Percentiles rank a stretch among this genome's conserved stretches.
Conservation (phyloP, 2,797 vertebrate species). For the Pseudotriccus pelzelni region DNA sequence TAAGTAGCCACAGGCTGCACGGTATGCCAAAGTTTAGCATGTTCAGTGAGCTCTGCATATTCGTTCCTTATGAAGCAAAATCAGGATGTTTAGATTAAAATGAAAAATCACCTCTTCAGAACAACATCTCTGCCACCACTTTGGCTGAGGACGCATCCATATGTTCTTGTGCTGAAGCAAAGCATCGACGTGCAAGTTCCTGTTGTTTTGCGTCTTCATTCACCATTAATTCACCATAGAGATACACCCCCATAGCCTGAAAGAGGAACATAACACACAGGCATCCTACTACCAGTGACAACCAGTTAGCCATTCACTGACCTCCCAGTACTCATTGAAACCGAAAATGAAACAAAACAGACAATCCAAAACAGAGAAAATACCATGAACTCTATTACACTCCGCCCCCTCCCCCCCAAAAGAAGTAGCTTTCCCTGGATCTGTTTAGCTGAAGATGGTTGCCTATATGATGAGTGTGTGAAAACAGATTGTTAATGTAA, state of each 20-base stretch:
- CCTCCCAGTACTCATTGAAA: neutral
- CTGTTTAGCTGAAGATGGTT: neutral
- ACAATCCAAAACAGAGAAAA: neutral
- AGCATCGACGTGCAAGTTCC: slow-evolving; percentile 85
- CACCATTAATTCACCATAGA: slow-evolving; percentile 97
- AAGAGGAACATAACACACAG: slow-evolving; percentile 20
- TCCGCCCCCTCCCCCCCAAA: rapidly evolving
- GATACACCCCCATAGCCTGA: slow-evolving; percentile 96
- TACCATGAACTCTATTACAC: neutral
- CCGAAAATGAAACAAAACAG: neutral
- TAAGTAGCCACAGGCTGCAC: neutral
- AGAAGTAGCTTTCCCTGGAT: neutral
- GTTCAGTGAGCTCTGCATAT: neutral
- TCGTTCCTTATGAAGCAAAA: neutral
- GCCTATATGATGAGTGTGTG: too few relatives aligned
- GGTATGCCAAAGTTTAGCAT: neutral
- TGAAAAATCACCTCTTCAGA: slow-evolving; percentile 78
- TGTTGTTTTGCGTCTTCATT: slow-evolving; percentile 89
- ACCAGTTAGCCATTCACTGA: neutral
- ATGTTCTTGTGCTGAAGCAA: slow-evolving; percentile 80
- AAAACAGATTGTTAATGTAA: neutral
- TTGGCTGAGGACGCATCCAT: slow-evolving; percentile 88
- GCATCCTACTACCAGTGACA: neutral
- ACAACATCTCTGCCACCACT: slow-evolving; percentile 93
- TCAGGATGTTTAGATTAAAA: neutral